Evolutionary conservation across 2,888 invertebrate genomes (phyloP).

Genomic region (Nasonovia ribisnigri): DNA sequence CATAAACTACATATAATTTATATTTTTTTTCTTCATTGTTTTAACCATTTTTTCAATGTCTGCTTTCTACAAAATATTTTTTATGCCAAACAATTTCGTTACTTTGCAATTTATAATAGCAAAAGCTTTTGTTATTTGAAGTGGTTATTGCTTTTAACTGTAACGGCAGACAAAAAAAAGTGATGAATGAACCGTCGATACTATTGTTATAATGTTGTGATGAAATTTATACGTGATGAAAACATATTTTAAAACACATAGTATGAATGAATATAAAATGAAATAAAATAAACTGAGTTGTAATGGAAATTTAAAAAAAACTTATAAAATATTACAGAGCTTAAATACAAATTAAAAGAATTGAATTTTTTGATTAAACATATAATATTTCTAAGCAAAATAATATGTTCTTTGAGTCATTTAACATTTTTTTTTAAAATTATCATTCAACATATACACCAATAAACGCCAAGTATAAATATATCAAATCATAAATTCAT

Average conservation of each 20-base stretch:
- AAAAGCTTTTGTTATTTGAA: slow-evolving; percentile 23
- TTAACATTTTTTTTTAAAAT: neutral
- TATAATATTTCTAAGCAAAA: neutral
- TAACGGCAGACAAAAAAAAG: neutral
- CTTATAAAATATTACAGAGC: neutral
- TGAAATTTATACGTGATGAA: neutral
- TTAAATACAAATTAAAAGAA: neutral
- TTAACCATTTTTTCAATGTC: neutral
- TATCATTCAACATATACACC: neutral
- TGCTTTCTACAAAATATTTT: neutral
- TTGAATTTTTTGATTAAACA: neutral
- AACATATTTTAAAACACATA: neutral
- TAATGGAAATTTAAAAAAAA: neutral
- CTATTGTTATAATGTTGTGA: neutral
- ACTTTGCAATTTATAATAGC: neutral
- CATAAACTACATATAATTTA: neutral
- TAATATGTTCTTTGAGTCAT: neutral
- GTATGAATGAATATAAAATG: neutral
- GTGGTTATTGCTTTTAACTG: neutral
- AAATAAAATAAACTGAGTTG: neutral
- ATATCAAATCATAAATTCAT: neutral
- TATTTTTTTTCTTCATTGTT: neutral
- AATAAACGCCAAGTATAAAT: neutral
- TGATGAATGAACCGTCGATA: slow-evolving; percentile 16
- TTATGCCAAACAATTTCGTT: slow-evolving; percentile 6